phyloP scores from a whole-genome alignment of 2,113 vertebrate genomes.

The Spheniscus mendiculus region DNA sequence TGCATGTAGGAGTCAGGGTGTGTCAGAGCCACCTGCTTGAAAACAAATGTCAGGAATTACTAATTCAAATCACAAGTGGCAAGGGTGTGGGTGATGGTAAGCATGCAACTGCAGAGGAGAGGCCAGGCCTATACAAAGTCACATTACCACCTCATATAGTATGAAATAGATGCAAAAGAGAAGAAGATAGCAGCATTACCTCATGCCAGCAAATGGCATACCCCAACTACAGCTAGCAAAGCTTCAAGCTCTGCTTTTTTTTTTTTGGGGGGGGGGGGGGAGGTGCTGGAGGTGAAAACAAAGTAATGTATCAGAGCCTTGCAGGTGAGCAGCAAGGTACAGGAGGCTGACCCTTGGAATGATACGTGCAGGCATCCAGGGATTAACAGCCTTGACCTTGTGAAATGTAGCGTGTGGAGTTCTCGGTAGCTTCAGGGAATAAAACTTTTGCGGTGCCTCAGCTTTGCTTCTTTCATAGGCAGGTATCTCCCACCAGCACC shows the following conservation, averaged over 20 bases:
- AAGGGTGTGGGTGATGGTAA: neutral
- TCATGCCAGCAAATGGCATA: neutral
- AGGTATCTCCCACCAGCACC: neutral
- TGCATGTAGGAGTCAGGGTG: neutral
- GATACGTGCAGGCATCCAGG: neutral
- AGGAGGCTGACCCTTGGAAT: neutral
- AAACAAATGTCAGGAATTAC: neutral
- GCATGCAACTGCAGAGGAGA: neutral
- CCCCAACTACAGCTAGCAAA: neutral
- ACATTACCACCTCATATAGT: neutral
- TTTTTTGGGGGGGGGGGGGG: too few relatives aligned
- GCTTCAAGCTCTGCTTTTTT: neutral
- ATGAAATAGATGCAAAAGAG: neutral
- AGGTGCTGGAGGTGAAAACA: neutral
- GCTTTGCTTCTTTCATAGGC: neutral
- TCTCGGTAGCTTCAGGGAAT: neutral
- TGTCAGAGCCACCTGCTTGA: neutral
- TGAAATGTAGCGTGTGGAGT: neutral
- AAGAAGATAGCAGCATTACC: neutral
- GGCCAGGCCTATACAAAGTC: neutral
- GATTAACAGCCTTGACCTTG: neutral
- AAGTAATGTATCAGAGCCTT: neutral
- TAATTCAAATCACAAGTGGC: neutral
- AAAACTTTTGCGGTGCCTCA: neutral
- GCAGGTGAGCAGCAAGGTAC: neutral